Evolutionary conservation across 2,113 vertebrate species (phyloP).

Genomic region (Alces alces): DNA sequence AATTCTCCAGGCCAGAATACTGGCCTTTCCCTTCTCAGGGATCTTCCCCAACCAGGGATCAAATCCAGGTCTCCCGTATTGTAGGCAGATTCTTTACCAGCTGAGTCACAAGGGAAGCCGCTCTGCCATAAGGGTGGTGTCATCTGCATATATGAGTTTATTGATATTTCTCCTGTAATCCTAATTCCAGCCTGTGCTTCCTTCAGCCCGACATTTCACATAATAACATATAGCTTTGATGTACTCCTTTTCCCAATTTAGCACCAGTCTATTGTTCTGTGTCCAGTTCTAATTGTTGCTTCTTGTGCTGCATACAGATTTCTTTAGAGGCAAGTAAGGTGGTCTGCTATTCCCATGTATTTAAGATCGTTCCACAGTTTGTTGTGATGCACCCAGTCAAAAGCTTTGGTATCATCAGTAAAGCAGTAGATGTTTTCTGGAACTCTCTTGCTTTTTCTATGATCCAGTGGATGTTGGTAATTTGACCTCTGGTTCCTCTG

Average conservation of each 20-base stretch:
- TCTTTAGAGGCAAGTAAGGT: neutral
- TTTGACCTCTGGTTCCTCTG: neutral
- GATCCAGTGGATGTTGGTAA: neutral
- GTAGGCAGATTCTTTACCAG: neutral
- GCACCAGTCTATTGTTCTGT: neutral
- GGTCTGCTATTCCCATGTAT: neutral
- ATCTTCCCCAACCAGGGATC: neutral
- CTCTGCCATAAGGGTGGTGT: neutral
- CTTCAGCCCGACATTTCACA: neutral
- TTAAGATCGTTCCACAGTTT: neutral
- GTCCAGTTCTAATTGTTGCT: neutral
- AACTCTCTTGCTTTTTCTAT: neutral
- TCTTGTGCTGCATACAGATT: neutral
- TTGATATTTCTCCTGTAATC: neutral
- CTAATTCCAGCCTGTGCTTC: neutral
- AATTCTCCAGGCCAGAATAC: neutral
- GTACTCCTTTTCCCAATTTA: neutral
- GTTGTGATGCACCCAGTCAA: neutral
- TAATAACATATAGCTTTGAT: neutral
- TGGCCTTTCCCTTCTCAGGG: neutral
- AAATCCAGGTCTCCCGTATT: fast-evolving
- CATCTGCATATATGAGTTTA: neutral
- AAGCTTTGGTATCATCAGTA: neutral
- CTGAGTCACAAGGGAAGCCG: neutral
- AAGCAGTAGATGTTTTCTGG: neutral